phyloP scores from a whole-genome alignment of 2,888 invertebrate genomes.

The Cistogaster globosa region DNA sequence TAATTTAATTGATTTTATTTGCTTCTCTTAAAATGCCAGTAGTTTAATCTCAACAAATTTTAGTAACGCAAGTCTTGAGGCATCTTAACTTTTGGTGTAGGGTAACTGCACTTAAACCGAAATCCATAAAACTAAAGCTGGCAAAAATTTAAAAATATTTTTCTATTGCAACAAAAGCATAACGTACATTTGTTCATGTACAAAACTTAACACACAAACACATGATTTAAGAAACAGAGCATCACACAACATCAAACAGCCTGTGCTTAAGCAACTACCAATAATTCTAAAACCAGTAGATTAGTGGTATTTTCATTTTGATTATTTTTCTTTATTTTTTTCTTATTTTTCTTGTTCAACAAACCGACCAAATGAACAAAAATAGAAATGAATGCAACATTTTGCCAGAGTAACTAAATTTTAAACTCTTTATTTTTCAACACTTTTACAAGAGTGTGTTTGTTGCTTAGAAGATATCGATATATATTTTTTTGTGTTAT shows the following conservation, averaged over 20 bases:
- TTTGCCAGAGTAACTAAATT: constrained; percentile 55
- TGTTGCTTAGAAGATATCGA: constrained; percentile 36
- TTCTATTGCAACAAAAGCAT: constrained; percentile 45
- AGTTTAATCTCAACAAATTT: constrained; percentile 27
- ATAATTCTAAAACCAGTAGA: constrained; percentile 64
- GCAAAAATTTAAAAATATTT: constrained; percentile 38
- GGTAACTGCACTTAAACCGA: constrained; percentile 29
- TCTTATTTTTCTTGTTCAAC: constrained; percentile 2
- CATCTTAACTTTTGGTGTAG: constrained; percentile 47
- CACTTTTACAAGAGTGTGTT: constrained; percentile 36
- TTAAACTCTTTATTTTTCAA: constrained; percentile 46
- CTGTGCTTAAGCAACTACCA: constrained; percentile 42
- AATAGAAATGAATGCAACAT: constrained; percentile 30
- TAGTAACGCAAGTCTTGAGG: not conserved
- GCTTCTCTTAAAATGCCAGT: too few species aligned
- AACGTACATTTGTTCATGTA: not conserved
- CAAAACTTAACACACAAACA: not conserved
- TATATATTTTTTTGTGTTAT: constrained; percentile 28
- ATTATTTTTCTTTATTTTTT: constrained; percentile 5
- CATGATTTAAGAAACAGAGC: not conserved
- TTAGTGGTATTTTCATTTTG: constrained; percentile 57
- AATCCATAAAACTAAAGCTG: constrained; percentile 50
- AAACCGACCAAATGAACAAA: constrained; percentile 15
- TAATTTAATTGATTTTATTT: too few species aligned
- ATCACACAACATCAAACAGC: constrained; percentile 1